Evolutionary conservation across 2,888 invertebrate species (phyloP).

Genomic region (Cheiracanthium punctorium): DNA sequence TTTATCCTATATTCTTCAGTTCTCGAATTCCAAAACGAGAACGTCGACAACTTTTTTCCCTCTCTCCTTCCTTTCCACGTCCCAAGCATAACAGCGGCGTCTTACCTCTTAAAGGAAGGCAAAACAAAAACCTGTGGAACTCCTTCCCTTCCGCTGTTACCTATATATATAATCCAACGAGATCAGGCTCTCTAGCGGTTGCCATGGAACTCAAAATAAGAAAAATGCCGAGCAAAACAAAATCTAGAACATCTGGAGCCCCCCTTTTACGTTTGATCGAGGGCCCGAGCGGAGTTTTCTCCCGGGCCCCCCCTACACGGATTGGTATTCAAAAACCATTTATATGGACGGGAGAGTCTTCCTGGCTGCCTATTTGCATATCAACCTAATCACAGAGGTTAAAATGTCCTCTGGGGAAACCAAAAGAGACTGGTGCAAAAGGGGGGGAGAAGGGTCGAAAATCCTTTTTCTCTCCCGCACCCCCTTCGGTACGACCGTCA

Average conservation of each 20-base stretch:
- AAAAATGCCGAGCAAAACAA: conserved; percentile 56
- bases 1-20: too few species aligned
- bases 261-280: conserved; percentile 53
- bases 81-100: too few species aligned
- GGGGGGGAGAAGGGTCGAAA: conserved; percentile 21
- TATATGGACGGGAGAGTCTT: conserved; percentile 58
- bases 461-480: neutral
- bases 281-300: conserved; percentile 35
- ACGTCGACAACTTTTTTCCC: too few species aligned
- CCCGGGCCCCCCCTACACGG: conserved; percentile 16
- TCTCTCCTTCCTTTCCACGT: too few species aligned
- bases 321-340: conserved; percentile 70
- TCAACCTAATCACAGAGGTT: conserved; percentile 65
- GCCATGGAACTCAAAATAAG: conserved; percentile 18
- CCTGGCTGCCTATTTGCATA: conserved; percentile 50
- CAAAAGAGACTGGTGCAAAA: conserved; percentile 44
- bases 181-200: neutral
- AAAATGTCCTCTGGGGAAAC: conserved; percentile 63
- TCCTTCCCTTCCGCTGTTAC: neutral
- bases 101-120: neutral
- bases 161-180: neutral
- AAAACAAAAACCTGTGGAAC: conserved; percentile 1
- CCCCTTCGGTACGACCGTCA: conserved; percentile 39
- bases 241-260: conserved; percentile 44
- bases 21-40: too few species aligned